Base-by-base conservation (phyloP, 2,797 vertebrate species). In the Phataginus tricuspis region DNA sequence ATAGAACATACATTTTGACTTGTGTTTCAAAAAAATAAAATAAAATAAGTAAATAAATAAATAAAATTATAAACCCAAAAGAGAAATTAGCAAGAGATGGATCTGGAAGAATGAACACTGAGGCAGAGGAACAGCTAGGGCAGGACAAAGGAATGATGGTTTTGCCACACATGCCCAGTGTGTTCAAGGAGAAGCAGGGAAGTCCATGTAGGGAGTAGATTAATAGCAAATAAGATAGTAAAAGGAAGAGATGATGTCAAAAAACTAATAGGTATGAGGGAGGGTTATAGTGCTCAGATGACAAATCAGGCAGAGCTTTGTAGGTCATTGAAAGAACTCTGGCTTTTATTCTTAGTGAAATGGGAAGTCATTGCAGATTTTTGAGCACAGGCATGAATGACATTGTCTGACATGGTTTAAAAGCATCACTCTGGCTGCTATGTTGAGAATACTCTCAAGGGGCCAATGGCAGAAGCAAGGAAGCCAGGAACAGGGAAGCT, bases 341-440 rank as follows among this genome's bases (percentile, higher is more conserved):
- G 59, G 23, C 45, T 92, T 94, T 83, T 74, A 83, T 95, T 86
- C 92, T 86, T 45, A 88, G 59, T 69, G 23, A 86, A 93, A 85
- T 75, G 66, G 39, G 14, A 87, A 88, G 49, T 82, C 49, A 77
- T 39, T 90, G 75, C 42, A 64, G 27, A 57, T 57, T 92, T 90
- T 49, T 92, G n/a, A 86, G 45, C 13, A 29, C 37, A 77, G 61
- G 29, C 95, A 79, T 95, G 45, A 80, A 66, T 85, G 86, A 85
- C 49, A 61, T 91, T 51, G 34, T 78, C 63, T 71, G 61, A 96
- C 66, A 53, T 80, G 49, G 80, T 94, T 96, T 87, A 59, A 79
- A 91, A 92, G 80, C 21, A 59, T 90, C 77, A 53, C 57, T 59
- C n/a, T 86, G 53, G 45, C 74, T 95, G 64, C 69, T 78, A 16